A percentile compares a stretch with the other conserved stretches of the same genome.
Conservation (phyloP, 2,113 vertebrate species). For the Corydoras maculifer region DNA sequence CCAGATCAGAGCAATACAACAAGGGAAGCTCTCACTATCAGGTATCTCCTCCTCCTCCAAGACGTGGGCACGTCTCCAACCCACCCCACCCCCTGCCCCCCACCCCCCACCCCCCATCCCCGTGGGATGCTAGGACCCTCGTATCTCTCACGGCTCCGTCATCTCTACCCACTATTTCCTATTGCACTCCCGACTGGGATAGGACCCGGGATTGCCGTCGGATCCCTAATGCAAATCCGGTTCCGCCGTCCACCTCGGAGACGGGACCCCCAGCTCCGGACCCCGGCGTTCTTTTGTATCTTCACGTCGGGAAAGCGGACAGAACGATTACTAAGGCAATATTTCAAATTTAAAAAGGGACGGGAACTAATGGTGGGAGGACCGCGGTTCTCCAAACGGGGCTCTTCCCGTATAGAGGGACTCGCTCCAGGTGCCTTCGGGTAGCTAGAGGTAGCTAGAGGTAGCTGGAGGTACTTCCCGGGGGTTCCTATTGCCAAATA, state of each 20-base stretch:
- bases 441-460: slow-evolving; percentile 49
- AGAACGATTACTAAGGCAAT: slow-evolving; percentile 49
- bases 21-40: slow-evolving; percentile 61
- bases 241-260: slow-evolving; percentile 44
- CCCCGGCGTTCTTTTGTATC: slow-evolving; percentile 46
- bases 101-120: slow-evolving; percentile 19
- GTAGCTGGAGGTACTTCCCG: slow-evolving; percentile 56
- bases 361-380: too few species aligned
- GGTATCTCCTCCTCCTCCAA: slow-evolving; percentile 53
- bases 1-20: slow-evolving; percentile 40
- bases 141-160: slow-evolving; percentile 38
- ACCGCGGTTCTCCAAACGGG: slow-evolving; percentile 49
- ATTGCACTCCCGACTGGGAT: background rate
- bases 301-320: slow-evolving; percentile 28
- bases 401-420: slow-evolving; percentile 56
- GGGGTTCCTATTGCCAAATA: slow-evolving; percentile 67
- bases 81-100: slow-evolving; percentile 20
- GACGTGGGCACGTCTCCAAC: background rate
- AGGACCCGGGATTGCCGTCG: too few species aligned
- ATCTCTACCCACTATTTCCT: slow-evolving; percentile 52
- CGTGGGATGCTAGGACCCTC: background rate
- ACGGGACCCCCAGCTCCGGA: slow-evolving; percentile 36
- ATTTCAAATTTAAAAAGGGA: slow-evolving; percentile 43
- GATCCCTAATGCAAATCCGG: too few species aligned
- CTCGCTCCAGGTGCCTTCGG: slow-evolving; percentile 64